Conservation (phyloP, 2,113 vertebrate genomes). For the Mesembrinibis cayennensis region DNA sequence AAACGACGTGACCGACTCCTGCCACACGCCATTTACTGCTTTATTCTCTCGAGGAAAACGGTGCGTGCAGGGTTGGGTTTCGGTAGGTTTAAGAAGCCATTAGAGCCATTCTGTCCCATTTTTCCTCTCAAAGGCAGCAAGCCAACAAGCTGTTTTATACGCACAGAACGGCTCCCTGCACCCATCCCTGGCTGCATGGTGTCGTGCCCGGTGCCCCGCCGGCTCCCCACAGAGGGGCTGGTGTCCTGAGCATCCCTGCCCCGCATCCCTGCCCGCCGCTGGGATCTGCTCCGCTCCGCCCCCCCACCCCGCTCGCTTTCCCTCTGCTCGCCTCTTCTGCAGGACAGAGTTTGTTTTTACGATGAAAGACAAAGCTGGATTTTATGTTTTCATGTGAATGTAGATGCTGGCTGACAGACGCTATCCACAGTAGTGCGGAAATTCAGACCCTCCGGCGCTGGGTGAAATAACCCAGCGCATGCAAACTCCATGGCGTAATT, state of each 20-base stretch:
- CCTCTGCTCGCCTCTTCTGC: not conserved
- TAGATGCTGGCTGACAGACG: not conserved
- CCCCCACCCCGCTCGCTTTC: fast-evolving
- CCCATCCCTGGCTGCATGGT: no score
- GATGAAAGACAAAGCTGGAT: not conserved
- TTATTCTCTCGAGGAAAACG: not conserved
- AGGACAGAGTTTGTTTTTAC: fast-evolving
- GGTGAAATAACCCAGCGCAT: not conserved
- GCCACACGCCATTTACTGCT: not conserved
- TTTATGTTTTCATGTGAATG: not conserved
- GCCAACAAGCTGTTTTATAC: not conserved
- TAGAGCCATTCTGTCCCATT: not conserved
- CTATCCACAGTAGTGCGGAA: not conserved
- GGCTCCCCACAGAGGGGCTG: not conserved
- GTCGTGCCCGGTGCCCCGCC: not conserved
- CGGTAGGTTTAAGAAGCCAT: not conserved
- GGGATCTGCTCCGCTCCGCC: not conserved
- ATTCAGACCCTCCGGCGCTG: not conserved
- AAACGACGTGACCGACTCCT: fast-evolving
- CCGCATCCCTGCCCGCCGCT: not conserved
- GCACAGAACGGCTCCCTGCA: not conserved
- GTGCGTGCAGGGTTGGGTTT: not conserved
- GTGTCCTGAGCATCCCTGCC: not conserved
- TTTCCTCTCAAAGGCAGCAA: not conserved
- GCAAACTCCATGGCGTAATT: not conserved